Evolutionary conservation across 2,797 vertebrate species (phyloP).

Genomic region (Ptychobarbus kaznakovi): DNA sequence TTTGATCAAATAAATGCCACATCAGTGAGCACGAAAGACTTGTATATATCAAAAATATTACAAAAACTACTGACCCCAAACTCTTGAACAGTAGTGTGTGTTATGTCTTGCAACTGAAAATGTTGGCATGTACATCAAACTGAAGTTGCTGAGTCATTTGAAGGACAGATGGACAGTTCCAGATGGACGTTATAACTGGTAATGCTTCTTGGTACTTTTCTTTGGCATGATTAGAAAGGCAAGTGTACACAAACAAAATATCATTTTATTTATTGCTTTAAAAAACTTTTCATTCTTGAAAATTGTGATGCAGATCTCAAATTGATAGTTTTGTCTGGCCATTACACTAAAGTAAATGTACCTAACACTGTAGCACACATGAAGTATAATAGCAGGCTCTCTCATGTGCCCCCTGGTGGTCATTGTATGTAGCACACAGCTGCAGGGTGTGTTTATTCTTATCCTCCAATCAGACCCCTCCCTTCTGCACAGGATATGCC

Average conservation of each 20-base stretch:
- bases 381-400: conserved; percentile 6
- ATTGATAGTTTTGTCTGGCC: background rate
- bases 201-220: conserved; percentile 16
- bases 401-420: conserved; percentile 57
- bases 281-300: background rate
- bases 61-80: background rate
- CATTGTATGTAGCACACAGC: background rate
- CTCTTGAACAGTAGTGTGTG: background rate
- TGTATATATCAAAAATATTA: background rate
- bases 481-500: conserved; percentile 23
- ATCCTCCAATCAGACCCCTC: conserved; percentile 19
- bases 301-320: background rate
- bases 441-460: conserved; percentile 6
- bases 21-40: too few relatives aligned
- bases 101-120: background rate
- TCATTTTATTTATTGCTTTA: background rate
- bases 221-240: background rate
- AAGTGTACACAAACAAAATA: background rate
- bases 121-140: background rate
- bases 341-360: background rate
- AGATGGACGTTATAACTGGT: conserved; percentile 27
- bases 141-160: background rate
- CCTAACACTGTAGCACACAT: background rate
- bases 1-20: background rate
- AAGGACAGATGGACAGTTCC: conserved; percentile 5